These are phyloP conservation scores for Adelognathus sp. DNA, from an alignment of 2,888 invertebrate species.

Conservation along the genomic window DNA sequence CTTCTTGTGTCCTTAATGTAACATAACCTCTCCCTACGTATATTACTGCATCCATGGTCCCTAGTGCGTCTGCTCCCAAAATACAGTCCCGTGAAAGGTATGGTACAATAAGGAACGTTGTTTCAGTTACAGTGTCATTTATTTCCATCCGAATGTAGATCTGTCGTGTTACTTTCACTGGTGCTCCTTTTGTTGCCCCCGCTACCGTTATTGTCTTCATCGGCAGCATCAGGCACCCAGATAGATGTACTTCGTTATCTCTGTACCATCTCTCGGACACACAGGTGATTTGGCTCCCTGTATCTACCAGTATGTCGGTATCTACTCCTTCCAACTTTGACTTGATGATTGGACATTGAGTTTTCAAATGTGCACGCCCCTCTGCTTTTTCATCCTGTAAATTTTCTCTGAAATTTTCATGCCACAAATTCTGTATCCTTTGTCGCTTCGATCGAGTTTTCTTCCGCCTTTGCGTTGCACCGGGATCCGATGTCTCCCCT, in stretches of 20 bases:
- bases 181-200: neutral
- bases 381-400: neutral
- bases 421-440: neutral
- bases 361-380: neutral
- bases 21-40: neutral
- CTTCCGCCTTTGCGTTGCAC: neutral
- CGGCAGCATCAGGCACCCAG: neutral
- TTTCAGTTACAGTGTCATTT: neutral
- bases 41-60: neutral
- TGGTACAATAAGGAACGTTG: neutral
- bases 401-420: neutral
- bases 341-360: neutral
- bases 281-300: neutral
- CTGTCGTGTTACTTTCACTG: neutral
- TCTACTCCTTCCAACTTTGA: neutral
- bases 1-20: neutral
- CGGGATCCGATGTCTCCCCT: neutral
- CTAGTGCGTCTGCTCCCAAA: neutral
- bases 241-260: neutral
- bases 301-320: neutral
- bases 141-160: neutral
- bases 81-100: neutral
- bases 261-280: neutral
- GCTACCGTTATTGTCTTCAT: neutral
- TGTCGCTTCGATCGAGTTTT: neutral